A percentile compares a stretch with the other conserved stretches of the same genome.
These are phyloP conservation scores for Todus mexicanus DNA, from an alignment of 2,797 vertebrate species.

Conservation along the genomic window DNA sequence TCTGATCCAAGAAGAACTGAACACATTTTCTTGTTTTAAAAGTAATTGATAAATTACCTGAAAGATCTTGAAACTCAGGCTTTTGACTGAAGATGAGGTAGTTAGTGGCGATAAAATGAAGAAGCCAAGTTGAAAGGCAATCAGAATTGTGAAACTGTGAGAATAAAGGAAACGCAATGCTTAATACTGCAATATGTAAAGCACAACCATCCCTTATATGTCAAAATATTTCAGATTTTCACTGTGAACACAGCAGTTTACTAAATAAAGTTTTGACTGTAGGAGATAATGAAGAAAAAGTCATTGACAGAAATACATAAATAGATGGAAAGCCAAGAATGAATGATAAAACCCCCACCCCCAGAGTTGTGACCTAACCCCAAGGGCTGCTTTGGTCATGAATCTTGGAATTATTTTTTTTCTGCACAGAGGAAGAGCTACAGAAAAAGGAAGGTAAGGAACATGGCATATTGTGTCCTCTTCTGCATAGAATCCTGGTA, in stretches of 20 bases:
- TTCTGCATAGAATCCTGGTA: background rate
- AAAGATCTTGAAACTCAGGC: constrained; percentile 95
- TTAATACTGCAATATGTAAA: background rate
- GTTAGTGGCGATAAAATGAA: constrained; percentile 97
- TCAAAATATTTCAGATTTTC: background rate
- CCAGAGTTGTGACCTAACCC: fast-evolving
- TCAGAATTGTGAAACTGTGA: constrained; percentile 94
- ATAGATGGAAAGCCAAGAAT: background rate
- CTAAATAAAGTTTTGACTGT: background rate
- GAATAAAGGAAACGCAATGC: background rate
- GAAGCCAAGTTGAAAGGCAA: constrained; percentile 94
- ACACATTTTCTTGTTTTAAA: background rate
- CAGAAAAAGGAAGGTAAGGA: background rate
- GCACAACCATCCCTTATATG: background rate
- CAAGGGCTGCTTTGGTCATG: background rate
- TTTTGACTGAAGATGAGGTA: constrained; percentile 99
- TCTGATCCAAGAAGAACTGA: background rate
- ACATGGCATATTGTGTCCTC: background rate
- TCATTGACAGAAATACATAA: background rate
- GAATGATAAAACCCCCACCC: fast-evolving
- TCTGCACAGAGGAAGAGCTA: background rate
- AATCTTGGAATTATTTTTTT: background rate
- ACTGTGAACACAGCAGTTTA: background rate
- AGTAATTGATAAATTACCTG: constrained; percentile 78
- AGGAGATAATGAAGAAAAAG: background rate